phyloP scores from a whole-genome alignment of 1,140 invertebrate genomes.

The Drosophila baimaii region DNA sequence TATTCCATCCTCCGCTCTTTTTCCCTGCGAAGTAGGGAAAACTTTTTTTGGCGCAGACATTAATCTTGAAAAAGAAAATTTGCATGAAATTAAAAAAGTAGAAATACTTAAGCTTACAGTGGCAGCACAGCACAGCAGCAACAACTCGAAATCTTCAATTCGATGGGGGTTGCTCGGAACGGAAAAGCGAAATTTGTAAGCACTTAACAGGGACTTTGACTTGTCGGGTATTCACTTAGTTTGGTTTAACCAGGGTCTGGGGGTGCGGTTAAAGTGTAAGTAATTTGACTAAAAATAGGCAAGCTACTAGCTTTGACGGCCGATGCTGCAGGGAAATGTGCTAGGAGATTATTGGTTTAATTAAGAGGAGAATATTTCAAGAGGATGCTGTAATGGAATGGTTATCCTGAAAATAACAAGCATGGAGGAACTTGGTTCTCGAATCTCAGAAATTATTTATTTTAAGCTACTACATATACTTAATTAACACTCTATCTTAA shows the following conservation, averaged over 20 bases:
- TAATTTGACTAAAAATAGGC: not conserved
- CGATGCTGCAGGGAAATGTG: not conserved
- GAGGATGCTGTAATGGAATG: too few species aligned
- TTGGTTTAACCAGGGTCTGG: not conserved
- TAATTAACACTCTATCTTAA: too few species aligned
- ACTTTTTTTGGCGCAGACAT: conserved; percentile 67
- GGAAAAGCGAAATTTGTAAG: conserved; percentile 79
- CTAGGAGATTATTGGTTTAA: not conserved
- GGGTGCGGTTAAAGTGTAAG: not conserved
- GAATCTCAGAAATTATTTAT: too few species aligned
- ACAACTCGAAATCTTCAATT: conserved; percentile 40
- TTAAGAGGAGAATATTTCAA: not conserved
- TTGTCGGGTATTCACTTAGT: conserved; percentile 9
- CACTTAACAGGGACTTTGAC: conserved; percentile 57
- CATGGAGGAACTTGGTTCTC: too few species aligned
- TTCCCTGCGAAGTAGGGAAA: conserved; percentile 34
- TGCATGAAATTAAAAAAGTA: conserved; percentile 81
- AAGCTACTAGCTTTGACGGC: not conserved
- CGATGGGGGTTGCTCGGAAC: conserved; percentile 36
- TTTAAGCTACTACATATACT: too few species aligned
- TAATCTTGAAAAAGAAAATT: conserved; percentile 80
- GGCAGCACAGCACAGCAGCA: conserved; percentile 22
- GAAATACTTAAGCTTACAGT: conserved; percentile 65
- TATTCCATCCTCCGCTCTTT: conserved; percentile 30
- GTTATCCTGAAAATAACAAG: too few species aligned